Base-by-base conservation (phyloP, 1,140 invertebrate species). In the Chymomyza costata region DNA sequence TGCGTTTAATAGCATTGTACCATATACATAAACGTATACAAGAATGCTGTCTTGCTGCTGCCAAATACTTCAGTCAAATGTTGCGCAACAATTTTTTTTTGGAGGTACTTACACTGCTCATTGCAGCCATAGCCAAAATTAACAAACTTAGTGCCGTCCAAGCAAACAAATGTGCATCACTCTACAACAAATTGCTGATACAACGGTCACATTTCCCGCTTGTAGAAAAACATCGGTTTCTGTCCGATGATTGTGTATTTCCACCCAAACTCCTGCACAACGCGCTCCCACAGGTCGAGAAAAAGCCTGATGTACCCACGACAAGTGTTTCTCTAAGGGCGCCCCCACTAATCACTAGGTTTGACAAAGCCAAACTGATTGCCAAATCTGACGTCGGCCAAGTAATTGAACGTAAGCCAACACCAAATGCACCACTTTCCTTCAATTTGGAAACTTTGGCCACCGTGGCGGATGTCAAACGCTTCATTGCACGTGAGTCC, bases 91-190 rank as follows among this genome's bases (percentile, higher is more conserved):
- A 81, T 40, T 83, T 58, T 37, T 84, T 84, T 6, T 62, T 84
- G 54, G 82, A 84, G 5, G 64, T 40, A 0, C 19, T 56, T 0
- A 78, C 78, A 0, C 17, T 84, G n/a, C 38, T 83, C 1, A 19
- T 84, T 13, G 78, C 82, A 14, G 67, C 67, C 2, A 44, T 84
- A n/a, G 78, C 78, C 5, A 84, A 84, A 19, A 60, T 84, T 2
- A 55, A 69, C 21, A 73, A 39, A 11, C 14, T 83, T 0, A 82
- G 69, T 18, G 25, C 25, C 3, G 6, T 49, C 11, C 58, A 81
- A 11, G 35, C 49, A 13, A 73, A 58, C 25, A 55, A 34, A 28
- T 66, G 65, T 40, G 71, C 53, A n/a, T 49, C 10, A 1, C 44
- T 84, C 0, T 84, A 84, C 38, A 71, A 82, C 28, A 56, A 63